These are phyloP conservation scores for Luperina nickerlii DNA, from an alignment of 2,888 invertebrate genomes.

Conservation along the genomic window DNA sequence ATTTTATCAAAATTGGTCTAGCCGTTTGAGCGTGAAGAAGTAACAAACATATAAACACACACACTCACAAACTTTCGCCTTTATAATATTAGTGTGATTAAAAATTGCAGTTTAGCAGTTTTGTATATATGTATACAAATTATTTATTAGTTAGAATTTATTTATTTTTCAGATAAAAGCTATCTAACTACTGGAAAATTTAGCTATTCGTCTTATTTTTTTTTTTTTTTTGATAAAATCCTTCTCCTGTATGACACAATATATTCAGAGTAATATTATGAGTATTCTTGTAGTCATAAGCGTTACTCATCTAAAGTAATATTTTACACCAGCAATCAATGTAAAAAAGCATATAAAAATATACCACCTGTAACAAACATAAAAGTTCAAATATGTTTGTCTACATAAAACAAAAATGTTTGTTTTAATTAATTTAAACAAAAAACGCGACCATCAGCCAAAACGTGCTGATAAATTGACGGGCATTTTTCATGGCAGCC, in stretches of 20 bases:
- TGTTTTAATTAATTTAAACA: conserved; percentile 58
- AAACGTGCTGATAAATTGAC: conserved; percentile 54
- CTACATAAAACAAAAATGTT: conserved; percentile 43
- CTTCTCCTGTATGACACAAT: not conserved
- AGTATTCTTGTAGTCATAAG: not conserved
- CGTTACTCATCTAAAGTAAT: not conserved
- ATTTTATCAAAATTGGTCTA: too few relatives aligned
- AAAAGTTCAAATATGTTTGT: conserved; percentile 5
- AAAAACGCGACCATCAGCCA: conserved; percentile 35
- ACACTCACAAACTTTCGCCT: too few relatives aligned
- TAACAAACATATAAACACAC: too few relatives aligned
- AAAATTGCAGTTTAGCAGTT: not conserved
- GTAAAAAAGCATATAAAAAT: not conserved
- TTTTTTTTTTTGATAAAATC: not conserved
- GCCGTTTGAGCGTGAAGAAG: too few relatives aligned
- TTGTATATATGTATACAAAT: not conserved
- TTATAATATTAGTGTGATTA: too few relatives aligned
- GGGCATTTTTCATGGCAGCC: conserved; percentile 48
- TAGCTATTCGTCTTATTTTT: not conserved
- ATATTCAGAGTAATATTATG: not conserved
- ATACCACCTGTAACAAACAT: not conserved
- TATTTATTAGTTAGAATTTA: too few relatives aligned
- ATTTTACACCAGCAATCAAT: not conserved
- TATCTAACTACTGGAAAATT: not conserved
- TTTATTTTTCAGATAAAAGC: not conserved